Conservation (phyloP, 2,113 vertebrate genomes). For the Cheilinus undulatus region DNA sequence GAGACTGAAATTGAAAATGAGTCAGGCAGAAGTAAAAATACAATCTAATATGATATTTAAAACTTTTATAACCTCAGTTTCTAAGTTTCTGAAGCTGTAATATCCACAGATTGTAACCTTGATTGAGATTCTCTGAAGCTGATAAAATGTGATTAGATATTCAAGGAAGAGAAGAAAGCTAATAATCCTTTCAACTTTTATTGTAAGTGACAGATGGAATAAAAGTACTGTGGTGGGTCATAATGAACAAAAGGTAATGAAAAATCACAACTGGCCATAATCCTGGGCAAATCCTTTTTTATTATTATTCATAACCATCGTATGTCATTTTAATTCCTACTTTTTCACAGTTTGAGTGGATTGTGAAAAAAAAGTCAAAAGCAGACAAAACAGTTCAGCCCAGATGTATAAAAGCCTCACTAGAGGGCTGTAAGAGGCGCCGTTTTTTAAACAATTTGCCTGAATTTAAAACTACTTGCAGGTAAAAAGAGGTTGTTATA, state of each 20-base stretch:
- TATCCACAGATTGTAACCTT: conserved; percentile 14
- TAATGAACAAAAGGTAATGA: conserved; percentile 46
- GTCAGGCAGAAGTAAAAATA: no score
- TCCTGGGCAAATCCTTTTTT: conserved; percentile 5
- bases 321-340: neutral
- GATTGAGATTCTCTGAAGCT: conserved; percentile 17
- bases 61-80: conserved; percentile 22
- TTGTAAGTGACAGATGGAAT: conserved; percentile 48
- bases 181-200: conserved; percentile 47
- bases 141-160: conserved; percentile 16
- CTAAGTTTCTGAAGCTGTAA: conserved; percentile 23
- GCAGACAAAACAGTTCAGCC: neutral
- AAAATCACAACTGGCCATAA: conserved; percentile 34
- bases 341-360: neutral
- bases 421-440: neutral
- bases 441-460: neutral
- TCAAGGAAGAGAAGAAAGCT: conserved; percentile 10
- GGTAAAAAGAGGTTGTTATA: neutral
- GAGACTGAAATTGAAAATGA: no score
- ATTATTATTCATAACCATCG: neutral
- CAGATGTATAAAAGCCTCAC: no score
- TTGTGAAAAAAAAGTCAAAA: neutral
- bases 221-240: conserved; percentile 28
- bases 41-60: no score
- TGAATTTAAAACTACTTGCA: neutral